A percentile compares a stretch with the other conserved stretches of the same genome.
phyloP scores from a whole-genome alignment of 2,797 vertebrate species.

The Cynodonichthys magdalenae region DNA sequence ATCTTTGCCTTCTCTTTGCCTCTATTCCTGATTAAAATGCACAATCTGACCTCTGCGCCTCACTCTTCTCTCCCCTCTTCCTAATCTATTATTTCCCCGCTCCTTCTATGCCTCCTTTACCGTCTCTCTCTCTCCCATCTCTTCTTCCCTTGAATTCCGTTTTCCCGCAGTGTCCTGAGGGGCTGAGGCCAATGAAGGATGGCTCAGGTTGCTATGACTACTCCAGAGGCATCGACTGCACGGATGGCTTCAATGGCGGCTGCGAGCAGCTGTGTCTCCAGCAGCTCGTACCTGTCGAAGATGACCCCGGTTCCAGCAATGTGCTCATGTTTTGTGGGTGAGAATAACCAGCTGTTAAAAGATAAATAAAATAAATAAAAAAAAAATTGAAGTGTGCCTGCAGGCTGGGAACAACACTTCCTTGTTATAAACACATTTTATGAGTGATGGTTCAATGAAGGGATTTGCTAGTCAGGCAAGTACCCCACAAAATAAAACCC shows the following conservation, averaged over 20 bases:
- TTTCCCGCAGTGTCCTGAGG: conserved; percentile 89
- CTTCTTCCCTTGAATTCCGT: conserved; percentile 23
- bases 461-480: neutral
- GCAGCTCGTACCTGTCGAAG: conserved; percentile 90
- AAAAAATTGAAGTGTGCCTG: conserved; percentile 21
- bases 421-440: conserved; percentile 4
- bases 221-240: conserved; percentile 96
- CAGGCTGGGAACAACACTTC: conserved; percentile 12
- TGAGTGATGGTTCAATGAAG: neutral
- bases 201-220: conserved; percentile 97
- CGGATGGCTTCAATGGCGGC: conserved; percentile 96
- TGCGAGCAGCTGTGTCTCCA: conserved; percentile 98
- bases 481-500: neutral
- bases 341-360: conserved; percentile 65
- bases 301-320: conserved; percentile 91
- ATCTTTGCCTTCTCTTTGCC: conserved; percentile 32
- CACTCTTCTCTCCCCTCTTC: conserved; percentile 42
- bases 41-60: conserved; percentile 59
- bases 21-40: conserved; percentile 66
- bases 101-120: conserved; percentile 17
- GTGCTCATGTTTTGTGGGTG: conserved; percentile 99
- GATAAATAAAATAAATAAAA: no score
- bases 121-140: conserved; percentile 32
- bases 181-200: conserved; percentile 96
- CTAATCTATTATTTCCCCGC: conserved; percentile 55